Percentiles rank a stretch among this genome's conserved stretches.
Conservation (phyloP, 2,797 vertebrate genomes). For the Clarias laeviceps region DNA sequence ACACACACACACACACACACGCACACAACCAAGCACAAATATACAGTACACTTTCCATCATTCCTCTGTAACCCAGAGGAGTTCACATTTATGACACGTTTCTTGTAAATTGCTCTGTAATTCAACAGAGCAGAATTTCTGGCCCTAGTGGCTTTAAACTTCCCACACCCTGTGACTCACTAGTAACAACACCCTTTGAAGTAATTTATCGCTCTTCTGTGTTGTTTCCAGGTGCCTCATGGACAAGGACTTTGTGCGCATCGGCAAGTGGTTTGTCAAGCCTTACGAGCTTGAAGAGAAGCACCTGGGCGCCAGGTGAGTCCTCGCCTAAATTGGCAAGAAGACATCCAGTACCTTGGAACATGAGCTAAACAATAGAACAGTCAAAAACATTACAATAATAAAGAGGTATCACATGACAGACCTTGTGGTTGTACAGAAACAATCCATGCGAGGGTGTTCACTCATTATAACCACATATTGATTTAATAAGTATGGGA, state of each 20-base stretch:
- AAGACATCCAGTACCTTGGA: neutral
- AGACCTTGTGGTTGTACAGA: neutral
- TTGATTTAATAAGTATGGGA: too few relatives aligned
- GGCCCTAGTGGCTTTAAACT: constrained; percentile 2
- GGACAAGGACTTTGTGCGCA: constrained; percentile 94
- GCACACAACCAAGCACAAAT: neutral
- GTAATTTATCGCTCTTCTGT: neutral
- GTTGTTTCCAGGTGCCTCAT: constrained; percentile 84
- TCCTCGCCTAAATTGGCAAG: neutral
- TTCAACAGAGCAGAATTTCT: neutral
- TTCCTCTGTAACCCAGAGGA: neutral
- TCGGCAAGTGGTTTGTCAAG: constrained; percentile 96
- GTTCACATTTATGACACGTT: neutral
- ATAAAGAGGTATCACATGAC: neutral
- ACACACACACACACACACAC: neutral
- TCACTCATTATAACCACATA: neutral
- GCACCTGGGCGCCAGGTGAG: constrained; percentile 87
- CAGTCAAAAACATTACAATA: neutral
- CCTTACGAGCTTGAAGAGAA: constrained; percentile 91
- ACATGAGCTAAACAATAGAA: neutral
- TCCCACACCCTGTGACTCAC: constrained; percentile 26
- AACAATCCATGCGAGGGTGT: neutral
- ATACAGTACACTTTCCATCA: constrained; percentile 22
- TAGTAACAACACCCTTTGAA: neutral
- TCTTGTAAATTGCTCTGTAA: neutral